Base-by-base conservation (phyloP, 2,113 vertebrate species). In the human region DNA sequence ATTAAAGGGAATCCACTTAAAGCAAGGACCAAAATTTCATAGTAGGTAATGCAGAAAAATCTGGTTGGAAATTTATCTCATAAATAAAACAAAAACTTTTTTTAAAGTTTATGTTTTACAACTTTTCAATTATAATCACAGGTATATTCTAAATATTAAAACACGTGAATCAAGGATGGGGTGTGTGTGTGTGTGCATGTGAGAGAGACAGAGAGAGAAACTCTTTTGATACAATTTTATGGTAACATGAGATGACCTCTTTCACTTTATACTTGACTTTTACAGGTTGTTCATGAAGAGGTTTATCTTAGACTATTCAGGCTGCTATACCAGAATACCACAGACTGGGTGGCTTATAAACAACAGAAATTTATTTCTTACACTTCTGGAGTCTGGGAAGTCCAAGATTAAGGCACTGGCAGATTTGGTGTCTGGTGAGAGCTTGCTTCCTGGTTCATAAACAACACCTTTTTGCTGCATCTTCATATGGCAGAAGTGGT, bases 181-280 rank as follows among this genome's bases (percentile, higher is more conserved):
- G 30, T 73, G 32, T 30, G 22, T 45, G 11, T 61, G 27, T 13
- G 12, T 79, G 35, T 43, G 13, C 20, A 10, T 35, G 14, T 18
- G 32, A 40, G 22, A 22, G 5, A 23, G 20, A 23, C 18, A 23
- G 22, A 16, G 16, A 6, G 7, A 38, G 22, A 73, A 64, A 64
- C 50, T 48, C 9, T 64, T 84, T 38, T 48, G 32, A 89, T 64
- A 79, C 79, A 84, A 48, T 7, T 93, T 32, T 83, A 75, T 18
- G 8, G 17, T 78, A 43, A 61, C 11, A 40, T 30, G 59, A 70
- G 40, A 57, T 82, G 40, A 55, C 50, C 7, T 59, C 16, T 85
- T 70, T 75, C 25, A 86, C 35, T 78, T 94, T 64, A 75, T 43
- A 86, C 48, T 87, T 95, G 52, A 82, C 57, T 95, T 96, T 68